These are phyloP conservation scores for Stenchaetothrips biformis DNA, from an alignment of 2,888 invertebrate genomes.

Conservation along the genomic window DNA sequence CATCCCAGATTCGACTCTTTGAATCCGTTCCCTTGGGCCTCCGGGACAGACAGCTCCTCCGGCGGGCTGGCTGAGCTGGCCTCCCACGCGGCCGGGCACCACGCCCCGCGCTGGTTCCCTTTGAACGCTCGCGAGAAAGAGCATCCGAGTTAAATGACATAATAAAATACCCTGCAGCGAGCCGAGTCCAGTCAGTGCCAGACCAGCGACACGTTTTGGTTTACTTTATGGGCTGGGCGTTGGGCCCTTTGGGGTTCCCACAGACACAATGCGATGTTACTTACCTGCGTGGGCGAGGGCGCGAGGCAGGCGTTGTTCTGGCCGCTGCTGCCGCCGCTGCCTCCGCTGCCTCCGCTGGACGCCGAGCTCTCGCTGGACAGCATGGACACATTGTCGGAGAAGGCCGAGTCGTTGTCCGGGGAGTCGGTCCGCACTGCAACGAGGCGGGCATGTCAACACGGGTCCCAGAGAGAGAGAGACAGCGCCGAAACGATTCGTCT, in stretches of 20 bases:
- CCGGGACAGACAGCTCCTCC: neutral
- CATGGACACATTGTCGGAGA: slow-evolving; percentile 94
- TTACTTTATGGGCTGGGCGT: slow-evolving; percentile 7
- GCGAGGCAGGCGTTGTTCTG: slow-evolving; percentile 32
- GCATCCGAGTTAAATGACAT: neutral
- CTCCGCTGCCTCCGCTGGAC: slow-evolving; percentile 71
- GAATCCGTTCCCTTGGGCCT: too few relatives aligned
- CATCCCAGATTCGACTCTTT: neutral
- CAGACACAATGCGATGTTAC: neutral
- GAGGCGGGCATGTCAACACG: slow-evolving; percentile 42
- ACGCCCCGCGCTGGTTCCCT: neutral
- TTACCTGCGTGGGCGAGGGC: slow-evolving; percentile 36
- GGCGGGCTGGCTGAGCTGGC: neutral
- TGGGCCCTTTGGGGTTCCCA: neutral
- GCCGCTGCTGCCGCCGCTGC: slow-evolving; percentile 34
- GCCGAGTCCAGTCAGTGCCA: neutral
- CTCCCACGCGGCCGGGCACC: neutral
- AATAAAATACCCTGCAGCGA: neutral
- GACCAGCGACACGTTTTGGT: neutral
- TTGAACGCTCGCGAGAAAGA: neutral
- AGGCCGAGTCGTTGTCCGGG: slow-evolving; percentile 97
- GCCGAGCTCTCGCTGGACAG: slow-evolving; percentile 89
- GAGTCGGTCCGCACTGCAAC: slow-evolving; percentile 71
- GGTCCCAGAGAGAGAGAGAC: slow-evolving; percentile 33
- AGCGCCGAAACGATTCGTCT: too few relatives aligned